Evolutionary conservation across 2,113 vertebrate species (phyloP), one percentile per base, ranked within the genome.

Genomic region (Larimichthys crocea): DNA sequence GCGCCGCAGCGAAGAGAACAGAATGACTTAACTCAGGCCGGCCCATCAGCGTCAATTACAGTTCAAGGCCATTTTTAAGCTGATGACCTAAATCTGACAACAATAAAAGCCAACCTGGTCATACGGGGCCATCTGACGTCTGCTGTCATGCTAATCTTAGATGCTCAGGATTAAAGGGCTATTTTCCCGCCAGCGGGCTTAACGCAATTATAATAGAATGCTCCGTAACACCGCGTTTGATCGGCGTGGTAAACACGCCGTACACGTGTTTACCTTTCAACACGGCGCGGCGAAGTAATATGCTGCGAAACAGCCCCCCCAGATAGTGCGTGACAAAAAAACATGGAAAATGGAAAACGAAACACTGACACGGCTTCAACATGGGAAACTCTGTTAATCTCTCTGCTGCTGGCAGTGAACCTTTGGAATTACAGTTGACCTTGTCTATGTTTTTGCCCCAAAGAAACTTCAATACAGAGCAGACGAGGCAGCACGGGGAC

Each of bases 71-170:
- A 86, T 85, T 82, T 86, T 65, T 90, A 92, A 93, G 82, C 89
- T 75, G 87, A 17, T 94, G 94, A 94, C 94, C 94, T 86, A 92
- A 90, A 94, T 94, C 87, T 92, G 91, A 93, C 79, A 86, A 91
- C 80, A 88, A 94, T 90, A 92, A 93, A 94, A 87, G 92, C 85
- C 90, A 91, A 91, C 90, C 90, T 90, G 89, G 91, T 89, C 89
- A 86, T 84, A 84, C 81, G 77, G 82, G 89, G 86, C 92, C 93
- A 93, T 92, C 92, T 94, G 93, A 95, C 92, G 89, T 94, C 94
- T 93, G 87, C 35, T 79, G 63, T 91, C 89, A 73, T 83, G 73
- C 90, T 94, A 93, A 95, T 94, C 92, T 94, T 91, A 93, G 92
- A 88, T 89, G 81, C 86, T 68, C 72, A 74, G 94, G 94, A 95